Percentiles rank a stretch among this genome's conserved stretches.
Conservation (phyloP, 2,113 vertebrate genomes). For the Smithornis capensis region DNA sequence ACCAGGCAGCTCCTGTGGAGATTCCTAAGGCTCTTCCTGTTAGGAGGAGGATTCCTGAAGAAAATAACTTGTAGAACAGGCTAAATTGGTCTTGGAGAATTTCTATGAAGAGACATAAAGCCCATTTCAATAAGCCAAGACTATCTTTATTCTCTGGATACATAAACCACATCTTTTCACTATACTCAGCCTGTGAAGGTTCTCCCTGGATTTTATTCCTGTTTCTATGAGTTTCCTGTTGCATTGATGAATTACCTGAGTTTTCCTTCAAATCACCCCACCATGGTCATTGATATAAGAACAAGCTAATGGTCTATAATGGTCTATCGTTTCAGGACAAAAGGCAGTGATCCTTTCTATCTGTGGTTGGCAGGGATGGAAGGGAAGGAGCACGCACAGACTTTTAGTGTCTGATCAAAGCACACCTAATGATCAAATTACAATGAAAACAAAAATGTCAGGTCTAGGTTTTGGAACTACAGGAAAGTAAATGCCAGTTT, state of each 20-base stretch:
- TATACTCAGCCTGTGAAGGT: background rate
- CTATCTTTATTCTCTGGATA: background rate
- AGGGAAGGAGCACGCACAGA: background rate
- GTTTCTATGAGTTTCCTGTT: background rate
- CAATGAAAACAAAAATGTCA: background rate
- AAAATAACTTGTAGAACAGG: background rate
- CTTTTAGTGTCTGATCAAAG: background rate
- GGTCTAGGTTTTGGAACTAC: background rate
- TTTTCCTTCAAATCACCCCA: background rate
- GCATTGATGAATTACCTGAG: background rate
- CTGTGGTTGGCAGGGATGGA: background rate
- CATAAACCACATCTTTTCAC: background rate
- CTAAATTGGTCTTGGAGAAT: background rate
- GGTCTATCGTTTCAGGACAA: background rate
- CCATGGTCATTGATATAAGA: background rate
- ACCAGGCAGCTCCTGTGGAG: too few relatives aligned
- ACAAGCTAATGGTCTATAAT: rapidly evolving
- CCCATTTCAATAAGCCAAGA: background rate
- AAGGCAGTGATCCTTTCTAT: background rate
- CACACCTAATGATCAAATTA: background rate
- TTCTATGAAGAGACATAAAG: background rate
- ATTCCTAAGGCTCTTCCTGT: background rate
- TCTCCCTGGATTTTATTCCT: background rate
- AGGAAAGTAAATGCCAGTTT: background rate
- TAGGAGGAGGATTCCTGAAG: background rate